Evolutionary conservation across 2,888 invertebrate species (phyloP).

Genomic region (Idaea aversata): DNA sequence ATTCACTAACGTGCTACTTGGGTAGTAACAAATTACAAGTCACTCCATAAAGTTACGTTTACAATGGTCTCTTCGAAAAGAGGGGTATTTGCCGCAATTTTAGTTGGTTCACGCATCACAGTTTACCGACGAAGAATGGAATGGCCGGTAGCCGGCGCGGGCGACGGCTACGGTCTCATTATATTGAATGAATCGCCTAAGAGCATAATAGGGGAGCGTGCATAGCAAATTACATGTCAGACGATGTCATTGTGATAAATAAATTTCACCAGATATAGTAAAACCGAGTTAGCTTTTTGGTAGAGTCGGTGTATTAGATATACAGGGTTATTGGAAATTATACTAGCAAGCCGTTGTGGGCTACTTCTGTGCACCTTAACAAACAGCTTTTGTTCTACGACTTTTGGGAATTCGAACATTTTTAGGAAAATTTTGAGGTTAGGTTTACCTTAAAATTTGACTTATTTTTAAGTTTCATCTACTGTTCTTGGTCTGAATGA

Average conservation of each 20-base stretch:
- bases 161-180: slow-evolving; percentile 56
- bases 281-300: not conserved
- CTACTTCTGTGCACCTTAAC: too few relatives aligned
- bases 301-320: too few relatives aligned
- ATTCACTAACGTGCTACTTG: too few relatives aligned
- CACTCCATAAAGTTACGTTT: slow-evolving; percentile 28
- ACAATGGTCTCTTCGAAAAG: slow-evolving; percentile 24
- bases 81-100: slow-evolving; percentile 34
- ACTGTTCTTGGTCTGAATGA: too few relatives aligned
- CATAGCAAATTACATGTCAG: slow-evolving; percentile 72
- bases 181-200: slow-evolving; percentile 72
- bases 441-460: too few relatives aligned
- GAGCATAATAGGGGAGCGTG: slow-evolving; percentile 62
- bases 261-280: slow-evolving; percentile 44
- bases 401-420: too few relatives aligned
- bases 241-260: slow-evolving; percentile 73
- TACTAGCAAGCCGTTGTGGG: too few relatives aligned
- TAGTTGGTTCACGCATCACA: slow-evolving; percentile 31
- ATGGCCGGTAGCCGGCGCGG: slow-evolving; percentile 48
- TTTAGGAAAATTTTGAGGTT: too few relatives aligned
- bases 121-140: slow-evolving; percentile 37
- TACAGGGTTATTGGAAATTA: too few relatives aligned
- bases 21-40: slow-evolving; percentile 30
- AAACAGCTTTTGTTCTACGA: too few relatives aligned
- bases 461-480: too few relatives aligned